Percentiles rank a stretch among this genome's conserved stretches.
phyloP scores from a whole-genome alignment of 2,797 vertebrate species.

The Falco biarmicus region DNA sequence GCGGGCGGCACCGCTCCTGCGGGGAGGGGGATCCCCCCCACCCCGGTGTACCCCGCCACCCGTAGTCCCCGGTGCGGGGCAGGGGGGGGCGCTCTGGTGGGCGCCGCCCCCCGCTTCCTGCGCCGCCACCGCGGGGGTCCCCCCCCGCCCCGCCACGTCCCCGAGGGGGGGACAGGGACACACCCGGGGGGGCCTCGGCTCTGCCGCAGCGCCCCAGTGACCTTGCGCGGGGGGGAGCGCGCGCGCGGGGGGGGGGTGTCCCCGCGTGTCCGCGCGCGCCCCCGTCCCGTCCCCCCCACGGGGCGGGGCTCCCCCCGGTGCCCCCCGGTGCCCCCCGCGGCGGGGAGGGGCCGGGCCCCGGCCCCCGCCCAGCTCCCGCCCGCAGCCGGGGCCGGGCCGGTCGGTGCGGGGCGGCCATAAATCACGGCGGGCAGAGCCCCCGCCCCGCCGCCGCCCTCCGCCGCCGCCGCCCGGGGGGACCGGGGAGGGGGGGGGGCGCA shows the following conservation, averaged over 20 bases:
- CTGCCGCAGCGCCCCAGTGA: constrained; percentile 34
- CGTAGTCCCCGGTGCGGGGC: not conserved
- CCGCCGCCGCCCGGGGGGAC: constrained; percentile 23
- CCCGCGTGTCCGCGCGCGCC: not conserved
- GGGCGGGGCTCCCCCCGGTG: not conserved
- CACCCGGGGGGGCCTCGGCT: not conserved
- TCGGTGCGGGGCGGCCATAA: constrained; percentile 61
- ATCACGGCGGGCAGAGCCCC: constrained; percentile 44
- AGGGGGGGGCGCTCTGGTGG: not conserved
- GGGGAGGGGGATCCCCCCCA: not conserved
- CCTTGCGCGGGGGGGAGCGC: not conserved
- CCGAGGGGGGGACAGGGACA: not conserved
- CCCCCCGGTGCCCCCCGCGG: constrained; percentile 35
- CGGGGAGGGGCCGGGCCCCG: constrained; percentile 28
- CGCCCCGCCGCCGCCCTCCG: constrained; percentile 28
- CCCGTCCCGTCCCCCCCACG: not conserved
- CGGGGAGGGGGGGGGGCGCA: not conserved
- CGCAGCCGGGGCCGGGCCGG: constrained; percentile 27
- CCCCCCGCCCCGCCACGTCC: not conserved
- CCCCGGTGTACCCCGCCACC: not conserved
- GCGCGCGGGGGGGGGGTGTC: too few relatives aligned
- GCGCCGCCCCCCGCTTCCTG: not conserved
- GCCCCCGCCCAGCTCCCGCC: constrained; percentile 32
- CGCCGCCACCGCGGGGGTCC: not conserved
- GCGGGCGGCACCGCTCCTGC: not conserved